These are phyloP conservation scores for Microctonus aethiopoides DNA, from an alignment of 2,888 invertebrate genomes.

Conservation along the genomic window DNA sequence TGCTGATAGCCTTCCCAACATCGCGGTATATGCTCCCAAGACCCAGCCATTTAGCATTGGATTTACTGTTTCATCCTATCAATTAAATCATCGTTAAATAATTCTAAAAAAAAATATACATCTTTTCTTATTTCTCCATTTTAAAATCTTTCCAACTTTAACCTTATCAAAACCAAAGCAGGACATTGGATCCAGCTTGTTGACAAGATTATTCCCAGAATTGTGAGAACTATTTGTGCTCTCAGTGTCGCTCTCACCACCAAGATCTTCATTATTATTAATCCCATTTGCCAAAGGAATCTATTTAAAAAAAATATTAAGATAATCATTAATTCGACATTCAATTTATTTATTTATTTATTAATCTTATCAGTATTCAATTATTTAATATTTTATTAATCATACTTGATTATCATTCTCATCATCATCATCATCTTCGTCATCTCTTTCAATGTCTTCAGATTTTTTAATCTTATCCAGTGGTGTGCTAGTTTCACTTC, in stretches of 20 bases:
- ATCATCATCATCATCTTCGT: conserved; percentile 30
- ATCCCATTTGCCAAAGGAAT: conserved; percentile 48
- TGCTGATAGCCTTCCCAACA: conserved; percentile 62
- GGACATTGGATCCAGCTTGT: conserved; percentile 54
- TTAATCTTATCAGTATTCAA: not conserved
- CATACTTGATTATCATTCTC: conserved; percentile 42
- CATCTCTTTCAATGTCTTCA: conserved; percentile 55
- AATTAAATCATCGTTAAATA: conserved; percentile 1
- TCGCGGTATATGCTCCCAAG: conserved; percentile 62
- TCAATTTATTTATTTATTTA: too few species aligned
- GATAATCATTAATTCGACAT: too few species aligned
- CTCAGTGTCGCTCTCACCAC: conserved; percentile 58
- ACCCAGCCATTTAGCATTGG: conserved; percentile 64
- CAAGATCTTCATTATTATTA: conserved; percentile 59
- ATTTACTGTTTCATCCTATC: conserved; percentile 57
- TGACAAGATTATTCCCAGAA: conserved; percentile 56
- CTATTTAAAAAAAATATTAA: conserved; percentile 39
- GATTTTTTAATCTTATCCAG: conserved; percentile 35
- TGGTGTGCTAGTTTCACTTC: conserved; percentile 18
- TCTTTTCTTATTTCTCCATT: too few species aligned
- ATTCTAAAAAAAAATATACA: not conserved
- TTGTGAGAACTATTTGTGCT: conserved; percentile 58
- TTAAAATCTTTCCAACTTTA: not conserved
- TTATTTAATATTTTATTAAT: conserved; percentile 49
- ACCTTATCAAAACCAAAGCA: conserved; percentile 61